phyloP scores from a whole-genome alignment of 2,797 vertebrate species.

The Coregonus ussuriensis region DNA sequence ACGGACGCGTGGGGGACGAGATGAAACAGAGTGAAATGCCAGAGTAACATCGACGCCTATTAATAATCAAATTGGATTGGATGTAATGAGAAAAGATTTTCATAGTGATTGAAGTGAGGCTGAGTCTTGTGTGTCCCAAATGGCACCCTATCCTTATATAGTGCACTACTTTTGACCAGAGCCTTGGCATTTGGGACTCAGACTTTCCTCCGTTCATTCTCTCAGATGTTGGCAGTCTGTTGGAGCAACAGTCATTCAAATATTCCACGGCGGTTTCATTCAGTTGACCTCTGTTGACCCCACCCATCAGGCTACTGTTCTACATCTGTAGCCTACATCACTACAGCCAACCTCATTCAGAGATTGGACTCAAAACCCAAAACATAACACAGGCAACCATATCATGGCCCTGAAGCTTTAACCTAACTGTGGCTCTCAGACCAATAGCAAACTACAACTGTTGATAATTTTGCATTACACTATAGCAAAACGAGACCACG shows the following conservation, averaged over 20 bases:
- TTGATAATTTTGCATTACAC: neutral
- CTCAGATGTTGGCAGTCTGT: constrained; percentile 64
- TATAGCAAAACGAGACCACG: neutral
- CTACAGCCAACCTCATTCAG: neutral
- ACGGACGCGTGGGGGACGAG: constrained; percentile 36
- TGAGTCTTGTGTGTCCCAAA: constrained; percentile 47
- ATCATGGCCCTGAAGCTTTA: too few species aligned
- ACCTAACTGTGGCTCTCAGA: too few species aligned
- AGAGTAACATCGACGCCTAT: constrained; percentile 66
- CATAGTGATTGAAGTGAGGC: constrained; percentile 70
- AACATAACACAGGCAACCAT: too few species aligned
- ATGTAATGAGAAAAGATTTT: constrained; percentile 76
- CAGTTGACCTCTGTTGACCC: constrained; percentile 66
- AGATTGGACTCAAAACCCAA: too few species aligned
- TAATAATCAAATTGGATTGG: constrained; percentile 76
- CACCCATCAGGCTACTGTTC: constrained; percentile 50
- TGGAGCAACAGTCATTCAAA: constrained; percentile 70
- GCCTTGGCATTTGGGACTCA: too few species aligned
- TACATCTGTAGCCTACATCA: neutral
- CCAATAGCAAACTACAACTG: too few species aligned
- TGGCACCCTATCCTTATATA: too few species aligned
- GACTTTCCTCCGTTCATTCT: constrained; percentile 10
- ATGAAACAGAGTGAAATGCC: constrained; percentile 63
- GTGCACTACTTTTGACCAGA: too few species aligned
- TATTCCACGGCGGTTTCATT: constrained; percentile 62